A percentile compares a stretch with the other conserved stretches of the same genome.
Conservation (phyloP, 2,113 vertebrate genomes). For the Rhea americana region DNA sequence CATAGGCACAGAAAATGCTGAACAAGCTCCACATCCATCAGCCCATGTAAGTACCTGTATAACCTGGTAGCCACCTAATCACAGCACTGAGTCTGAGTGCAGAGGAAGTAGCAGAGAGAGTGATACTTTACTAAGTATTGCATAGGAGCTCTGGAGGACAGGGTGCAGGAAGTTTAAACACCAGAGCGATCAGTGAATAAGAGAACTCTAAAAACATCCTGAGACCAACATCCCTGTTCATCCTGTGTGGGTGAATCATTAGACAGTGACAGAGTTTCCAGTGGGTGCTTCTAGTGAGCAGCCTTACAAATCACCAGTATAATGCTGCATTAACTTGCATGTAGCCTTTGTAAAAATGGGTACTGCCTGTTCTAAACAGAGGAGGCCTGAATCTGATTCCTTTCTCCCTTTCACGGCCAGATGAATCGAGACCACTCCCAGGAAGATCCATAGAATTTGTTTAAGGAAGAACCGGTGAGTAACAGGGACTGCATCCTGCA, state of each 20-base stretch:
- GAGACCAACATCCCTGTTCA: not conserved
- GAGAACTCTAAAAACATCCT: not conserved
- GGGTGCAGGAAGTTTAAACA: not conserved
- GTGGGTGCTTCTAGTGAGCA: not conserved
- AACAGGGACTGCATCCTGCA: not conserved
- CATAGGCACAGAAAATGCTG: not conserved
- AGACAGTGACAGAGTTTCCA: not conserved
- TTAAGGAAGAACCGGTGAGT: not conserved
- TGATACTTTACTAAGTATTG: not conserved
- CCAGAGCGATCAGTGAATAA: not conserved
- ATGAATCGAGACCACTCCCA: not conserved
- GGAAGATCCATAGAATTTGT: not conserved
- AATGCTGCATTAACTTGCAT: not conserved
- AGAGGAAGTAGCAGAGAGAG: not conserved
- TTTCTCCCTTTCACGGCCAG: not conserved
- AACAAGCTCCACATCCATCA: not conserved
- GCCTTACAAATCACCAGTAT: not conserved
- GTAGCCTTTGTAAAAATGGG: not conserved
- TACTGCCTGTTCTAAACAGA: not conserved
- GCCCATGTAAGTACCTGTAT: accelerated
- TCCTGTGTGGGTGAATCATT: not conserved
- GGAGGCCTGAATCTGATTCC: not conserved
- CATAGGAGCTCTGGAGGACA: not conserved
- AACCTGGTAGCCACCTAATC: not conserved
- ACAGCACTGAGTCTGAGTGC: not conserved